Base-by-base conservation (phyloP, 1,140 invertebrate species). In the Heterodera schachtii region DNA sequence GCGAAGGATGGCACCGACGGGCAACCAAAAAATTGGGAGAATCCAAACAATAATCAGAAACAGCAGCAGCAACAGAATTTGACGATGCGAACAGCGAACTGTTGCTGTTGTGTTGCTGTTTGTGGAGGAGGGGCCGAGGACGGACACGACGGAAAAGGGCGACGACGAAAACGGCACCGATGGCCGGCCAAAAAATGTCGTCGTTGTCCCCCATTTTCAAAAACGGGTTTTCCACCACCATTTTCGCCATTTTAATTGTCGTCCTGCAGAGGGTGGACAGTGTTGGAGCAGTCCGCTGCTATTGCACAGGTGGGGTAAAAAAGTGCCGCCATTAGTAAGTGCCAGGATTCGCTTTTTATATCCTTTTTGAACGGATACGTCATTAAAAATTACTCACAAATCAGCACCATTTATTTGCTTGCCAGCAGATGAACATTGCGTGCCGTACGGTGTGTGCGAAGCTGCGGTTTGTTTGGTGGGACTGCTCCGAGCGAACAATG, bases 381-480 rank as follows among this genome's bases (percentile, higher is more conserved):
- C 19, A 16, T 6, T 21, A 16, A 7, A 44, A n/a, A n/a, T n/a
- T n/a, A n/a, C n/a, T n/a, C n/a, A n/a, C 4, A 73, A 13, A 6
- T 73, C 5, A 6, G 19, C 9, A 5, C 4, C 44, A 73, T n/a
- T 5, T 73, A n/a, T 52, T 52, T 6, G 52, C 49, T 52, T 52
- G 1, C 31, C 31, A 31, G 31, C 31, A 78, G 81, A 82, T 46
- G 81, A 82, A 41, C 78, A 82, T 74, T 82, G 81, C 75, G 81
- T 82, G 44, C 81, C 81, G 11, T 82, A 82, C 73, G 81, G 81
- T 43, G 78, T 82, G 78, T 82, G 81, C 74, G 81, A 82, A 64
- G 79, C 81, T 21, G 67, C 73, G 41, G 78, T 81, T 66, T 82
- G 81, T 60, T 64, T 82, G 31, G 81, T 82, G 9, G 81, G 81